Conservation (phyloP, 2,113 vertebrate genomes). For the Harpagus bidentatus region DNA sequence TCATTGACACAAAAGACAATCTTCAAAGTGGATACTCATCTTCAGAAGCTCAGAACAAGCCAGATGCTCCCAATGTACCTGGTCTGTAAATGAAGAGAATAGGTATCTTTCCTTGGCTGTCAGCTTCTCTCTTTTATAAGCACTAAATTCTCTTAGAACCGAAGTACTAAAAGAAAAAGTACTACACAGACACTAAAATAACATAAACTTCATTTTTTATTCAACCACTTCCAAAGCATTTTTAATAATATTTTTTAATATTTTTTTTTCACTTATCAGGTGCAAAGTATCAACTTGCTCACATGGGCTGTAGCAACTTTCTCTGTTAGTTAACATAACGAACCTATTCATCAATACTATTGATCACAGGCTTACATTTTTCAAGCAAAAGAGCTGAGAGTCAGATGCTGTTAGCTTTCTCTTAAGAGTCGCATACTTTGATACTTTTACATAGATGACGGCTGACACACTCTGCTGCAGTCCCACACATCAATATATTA, state of each 20-base stretch:
- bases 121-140: not conserved
- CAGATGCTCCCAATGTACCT: not conserved
- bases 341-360: not conserved
- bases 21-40: conserved; percentile 26
- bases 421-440: not conserved
- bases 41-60: not conserved
- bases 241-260: not conserved
- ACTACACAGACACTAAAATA: not conserved
- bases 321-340: not conserved
- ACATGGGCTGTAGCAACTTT: not conserved
- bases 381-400: not conserved
- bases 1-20: not conserved
- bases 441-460: not conserved
- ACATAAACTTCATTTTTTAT: not conserved
- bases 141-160: not conserved
- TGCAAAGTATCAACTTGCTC: not conserved
- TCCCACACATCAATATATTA: not conserved
- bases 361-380: not conserved
- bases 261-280: not conserved
- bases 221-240: not conserved
- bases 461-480: not conserved
- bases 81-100: not conserved
- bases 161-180: not conserved
- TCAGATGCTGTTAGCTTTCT: not conserved
- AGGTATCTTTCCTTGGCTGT: not conserved